phyloP scores from a whole-genome alignment of 2,113 vertebrate species.

The Nyctibius bracteatus region DNA sequence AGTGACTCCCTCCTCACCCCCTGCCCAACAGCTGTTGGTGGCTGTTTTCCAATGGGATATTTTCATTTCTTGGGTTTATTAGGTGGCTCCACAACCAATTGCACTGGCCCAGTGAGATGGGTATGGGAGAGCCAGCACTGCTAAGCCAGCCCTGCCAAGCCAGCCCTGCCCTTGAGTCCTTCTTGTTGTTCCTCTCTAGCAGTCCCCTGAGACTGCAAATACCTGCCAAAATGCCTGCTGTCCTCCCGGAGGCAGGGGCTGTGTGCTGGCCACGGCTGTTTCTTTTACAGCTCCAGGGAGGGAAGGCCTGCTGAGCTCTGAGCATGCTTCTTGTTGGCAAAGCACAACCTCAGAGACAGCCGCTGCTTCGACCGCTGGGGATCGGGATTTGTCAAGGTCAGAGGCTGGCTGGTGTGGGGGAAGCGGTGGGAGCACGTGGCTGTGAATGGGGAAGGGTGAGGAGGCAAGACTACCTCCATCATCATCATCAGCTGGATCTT shows the following conservation, averaged over 20 bases:
- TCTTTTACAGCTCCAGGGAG: neutral
- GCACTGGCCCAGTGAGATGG: neutral
- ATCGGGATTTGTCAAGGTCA: accelerated
- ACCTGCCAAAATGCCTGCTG: neutral
- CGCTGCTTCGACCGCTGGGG: accelerated
- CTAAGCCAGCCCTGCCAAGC: neutral
- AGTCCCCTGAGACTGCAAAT: neutral
- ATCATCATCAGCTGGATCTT: neutral
- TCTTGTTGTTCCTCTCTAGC: accelerated
- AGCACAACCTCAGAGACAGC: neutral
- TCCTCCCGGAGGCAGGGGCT: neutral
- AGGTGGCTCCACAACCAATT: neutral
- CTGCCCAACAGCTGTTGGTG: neutral
- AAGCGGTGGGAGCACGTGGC: neutral
- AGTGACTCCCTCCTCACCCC: neutral
- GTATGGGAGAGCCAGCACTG: neutral
- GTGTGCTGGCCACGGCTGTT: neutral
- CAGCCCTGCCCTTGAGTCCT: neutral
- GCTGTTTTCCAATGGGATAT: neutral
- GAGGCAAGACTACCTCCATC: no score
- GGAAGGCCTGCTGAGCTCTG: neutral
- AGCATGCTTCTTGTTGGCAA: neutral
- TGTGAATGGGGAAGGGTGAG: accelerated
- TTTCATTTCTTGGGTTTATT: neutral
- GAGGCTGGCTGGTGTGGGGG: neutral